phyloP scores from a whole-genome alignment of 2,113 vertebrate genomes.

The Plestiodon gilberti region DNA sequence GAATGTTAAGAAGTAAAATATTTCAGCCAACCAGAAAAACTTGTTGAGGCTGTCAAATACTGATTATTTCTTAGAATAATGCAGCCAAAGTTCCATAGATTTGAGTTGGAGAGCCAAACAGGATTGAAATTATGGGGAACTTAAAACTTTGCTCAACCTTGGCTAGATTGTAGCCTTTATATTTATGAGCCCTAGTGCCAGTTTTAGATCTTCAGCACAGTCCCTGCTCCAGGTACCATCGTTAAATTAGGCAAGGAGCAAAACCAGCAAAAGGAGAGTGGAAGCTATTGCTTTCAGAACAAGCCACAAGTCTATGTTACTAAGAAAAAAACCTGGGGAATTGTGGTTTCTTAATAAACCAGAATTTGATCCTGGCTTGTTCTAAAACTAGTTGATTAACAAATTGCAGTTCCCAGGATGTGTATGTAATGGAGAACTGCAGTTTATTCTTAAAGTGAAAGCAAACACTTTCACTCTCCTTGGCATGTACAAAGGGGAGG shows the following conservation, averaged over 20 bases:
- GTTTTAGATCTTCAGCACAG: not conserved
- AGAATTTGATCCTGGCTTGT: too few species aligned
- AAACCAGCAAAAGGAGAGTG: too few species aligned
- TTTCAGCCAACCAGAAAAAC: conserved; percentile 21
- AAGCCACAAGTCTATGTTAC: too few species aligned
- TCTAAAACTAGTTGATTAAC: too few species aligned
- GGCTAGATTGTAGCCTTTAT: not conserved
- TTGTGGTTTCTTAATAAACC: too few species aligned
- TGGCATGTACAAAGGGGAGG: too few species aligned
- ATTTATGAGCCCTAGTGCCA: not conserved
- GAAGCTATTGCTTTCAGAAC: too few species aligned
- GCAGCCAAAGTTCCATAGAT: not conserved
- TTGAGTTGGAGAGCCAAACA: not conserved
- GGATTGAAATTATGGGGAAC: not conserved
- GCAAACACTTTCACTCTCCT: too few species aligned
- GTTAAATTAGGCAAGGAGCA: not conserved
- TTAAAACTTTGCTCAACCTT: not conserved
- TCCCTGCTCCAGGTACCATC: not conserved
- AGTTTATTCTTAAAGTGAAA: too few species aligned
- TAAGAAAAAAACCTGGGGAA: too few species aligned
- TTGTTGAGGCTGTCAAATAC: not conserved
- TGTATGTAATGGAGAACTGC: too few species aligned
- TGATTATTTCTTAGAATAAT: not conserved
- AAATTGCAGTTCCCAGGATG: too few species aligned
- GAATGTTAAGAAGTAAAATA: not conserved